Evolutionary conservation across 2,888 invertebrate genomes (phyloP).

Genomic region (Piscicola geometra): DNA sequence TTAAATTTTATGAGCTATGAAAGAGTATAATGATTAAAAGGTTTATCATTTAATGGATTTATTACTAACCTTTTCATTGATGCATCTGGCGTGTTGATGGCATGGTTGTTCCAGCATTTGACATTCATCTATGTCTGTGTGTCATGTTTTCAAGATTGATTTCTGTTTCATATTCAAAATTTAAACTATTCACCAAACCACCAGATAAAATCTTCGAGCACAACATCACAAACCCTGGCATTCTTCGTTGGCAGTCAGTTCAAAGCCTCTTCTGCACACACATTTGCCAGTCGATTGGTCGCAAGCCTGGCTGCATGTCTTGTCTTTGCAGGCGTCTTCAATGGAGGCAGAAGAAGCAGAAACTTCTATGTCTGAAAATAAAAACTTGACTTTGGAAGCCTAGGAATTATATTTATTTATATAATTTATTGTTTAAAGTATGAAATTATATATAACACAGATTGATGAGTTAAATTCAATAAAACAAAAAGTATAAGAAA

Average conservation of each 20-base stretch:
- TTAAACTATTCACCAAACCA: too few species aligned
- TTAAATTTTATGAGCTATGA: too few species aligned
- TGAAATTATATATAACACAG: too few species aligned
- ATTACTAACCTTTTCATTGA: conserved; percentile 34
- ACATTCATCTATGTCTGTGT: conserved; percentile 44
- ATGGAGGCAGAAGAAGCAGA: conserved; percentile 31
- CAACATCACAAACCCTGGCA: conserved; percentile 40
- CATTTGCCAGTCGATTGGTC: conserved; percentile 43
- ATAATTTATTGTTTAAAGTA: too few species aligned
- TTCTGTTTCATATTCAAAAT: too few species aligned
- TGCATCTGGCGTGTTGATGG: conserved; percentile 38
- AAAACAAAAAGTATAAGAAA: too few species aligned
- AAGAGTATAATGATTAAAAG: too few species aligned
- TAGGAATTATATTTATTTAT: too few species aligned
- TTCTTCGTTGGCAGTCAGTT: conserved; percentile 37
- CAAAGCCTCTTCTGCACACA: conserved; percentile 42
- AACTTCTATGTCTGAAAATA: conserved; percentile 41
- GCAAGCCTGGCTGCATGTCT: conserved; percentile 41
- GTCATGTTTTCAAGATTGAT: background rate
- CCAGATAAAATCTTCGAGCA: background rate
- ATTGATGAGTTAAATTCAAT: too few species aligned
- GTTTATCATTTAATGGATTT: too few species aligned
- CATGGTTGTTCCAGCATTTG: conserved; percentile 31
- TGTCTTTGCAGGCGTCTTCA: conserved; percentile 35
- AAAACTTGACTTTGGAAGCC: too few species aligned